Conservation (phyloP, 2,888 invertebrate species). For the Drosophila kuntzei region DNA sequence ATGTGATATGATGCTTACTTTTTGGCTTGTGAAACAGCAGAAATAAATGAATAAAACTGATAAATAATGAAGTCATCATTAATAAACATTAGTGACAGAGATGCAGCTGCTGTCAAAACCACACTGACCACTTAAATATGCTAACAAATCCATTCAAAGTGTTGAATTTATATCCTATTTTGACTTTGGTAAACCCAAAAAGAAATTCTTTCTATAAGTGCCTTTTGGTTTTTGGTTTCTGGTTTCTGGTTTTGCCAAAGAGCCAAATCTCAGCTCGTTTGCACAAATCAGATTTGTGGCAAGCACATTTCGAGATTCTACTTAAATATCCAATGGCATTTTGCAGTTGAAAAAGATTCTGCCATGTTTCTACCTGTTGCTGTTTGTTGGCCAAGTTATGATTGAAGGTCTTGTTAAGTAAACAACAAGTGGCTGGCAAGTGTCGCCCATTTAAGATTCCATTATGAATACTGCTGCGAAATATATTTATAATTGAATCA, state of each 20-base stretch:
- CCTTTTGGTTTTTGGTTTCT: constrained; percentile 29
- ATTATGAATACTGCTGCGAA: constrained; percentile 58
- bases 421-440: constrained; percentile 33
- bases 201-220: constrained; percentile 39
- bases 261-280: constrained; percentile 11
- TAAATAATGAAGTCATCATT: constrained; percentile 64
- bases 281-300: constrained; percentile 62
- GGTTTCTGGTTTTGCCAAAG: constrained; percentile 14
- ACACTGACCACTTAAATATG: constrained; percentile 51
- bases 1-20: constrained; percentile 31
- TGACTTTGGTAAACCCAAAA: constrained; percentile 21
- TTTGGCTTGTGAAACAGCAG: constrained; percentile 19
- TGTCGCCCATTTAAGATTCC: constrained; percentile 44
- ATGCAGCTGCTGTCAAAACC: constrained; percentile 39
- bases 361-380: constrained; percentile 30
- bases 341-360: not conserved
- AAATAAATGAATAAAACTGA: constrained; percentile 48
- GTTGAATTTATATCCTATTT: constrained; percentile 45
- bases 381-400: not conserved
- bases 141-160: constrained; percentile 47
- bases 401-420: constrained; percentile 5
- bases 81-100: constrained; percentile 61
- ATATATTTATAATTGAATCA: constrained; percentile 66
- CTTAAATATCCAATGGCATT: constrained; percentile 5
- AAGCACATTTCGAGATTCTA: constrained; percentile 15